Evolutionary conservation across 2,797 vertebrate species (phyloP).

Genomic region (Karalla daura): DNA sequence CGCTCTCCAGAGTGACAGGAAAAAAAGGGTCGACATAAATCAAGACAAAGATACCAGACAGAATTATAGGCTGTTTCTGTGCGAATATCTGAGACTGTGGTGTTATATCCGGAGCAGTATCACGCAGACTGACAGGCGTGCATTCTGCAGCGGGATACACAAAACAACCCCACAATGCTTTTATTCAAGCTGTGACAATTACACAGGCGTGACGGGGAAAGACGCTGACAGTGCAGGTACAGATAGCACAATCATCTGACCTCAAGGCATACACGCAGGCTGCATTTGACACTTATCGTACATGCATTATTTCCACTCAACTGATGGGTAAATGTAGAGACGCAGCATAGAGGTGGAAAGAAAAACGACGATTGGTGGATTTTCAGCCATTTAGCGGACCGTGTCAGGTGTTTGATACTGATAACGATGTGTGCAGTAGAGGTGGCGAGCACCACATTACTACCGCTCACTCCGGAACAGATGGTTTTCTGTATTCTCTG

Average conservation of each 20-base stretch:
- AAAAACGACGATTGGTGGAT: constrained; percentile 37
- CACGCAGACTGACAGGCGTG: constrained; percentile 50
- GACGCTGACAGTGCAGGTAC: constrained; percentile 66
- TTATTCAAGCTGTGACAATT: constrained; percentile 58
- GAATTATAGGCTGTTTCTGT: constrained; percentile 40
- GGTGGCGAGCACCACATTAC: not conserved
- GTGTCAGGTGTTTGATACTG: constrained; percentile 58
- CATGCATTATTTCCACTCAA: constrained; percentile 26
- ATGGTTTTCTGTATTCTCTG: not conserved
- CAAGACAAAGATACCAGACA: constrained; percentile 41
- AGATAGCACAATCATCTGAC: constrained; percentile 50
- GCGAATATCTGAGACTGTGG: constrained; percentile 36
- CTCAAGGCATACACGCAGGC: constrained; percentile 16
- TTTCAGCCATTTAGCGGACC: constrained; percentile 32
- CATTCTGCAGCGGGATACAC: constrained; percentile 45
- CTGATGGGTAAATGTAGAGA: constrained; percentile 22
- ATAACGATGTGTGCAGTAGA: constrained; percentile 44
- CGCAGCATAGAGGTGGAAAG: not conserved
- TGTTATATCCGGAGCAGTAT: constrained; percentile 42
- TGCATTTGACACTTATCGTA: constrained; percentile 36
- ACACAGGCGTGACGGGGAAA: constrained; percentile 48
- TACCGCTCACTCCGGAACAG: not conserved
- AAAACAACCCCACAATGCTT: constrained; percentile 51
- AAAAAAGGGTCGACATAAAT: constrained; percentile 42
- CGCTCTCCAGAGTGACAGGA: constrained; percentile 23